These are phyloP conservation scores for Synanceia verrucosa DNA, from an alignment of 2,797 vertebrate species.

Conservation along the genomic window DNA sequence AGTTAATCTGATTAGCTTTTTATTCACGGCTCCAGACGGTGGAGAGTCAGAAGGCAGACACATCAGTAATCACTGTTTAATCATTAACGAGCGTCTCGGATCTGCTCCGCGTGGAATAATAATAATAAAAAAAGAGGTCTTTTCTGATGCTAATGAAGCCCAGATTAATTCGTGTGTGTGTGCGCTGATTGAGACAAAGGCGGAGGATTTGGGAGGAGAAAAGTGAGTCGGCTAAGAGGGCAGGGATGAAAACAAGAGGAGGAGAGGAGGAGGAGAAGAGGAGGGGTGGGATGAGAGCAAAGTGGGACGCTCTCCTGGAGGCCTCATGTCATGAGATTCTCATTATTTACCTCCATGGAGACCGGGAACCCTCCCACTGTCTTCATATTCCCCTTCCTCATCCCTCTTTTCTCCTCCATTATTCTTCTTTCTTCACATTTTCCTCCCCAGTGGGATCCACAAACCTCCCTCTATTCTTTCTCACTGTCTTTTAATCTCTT, in stretches of 20 bases:
- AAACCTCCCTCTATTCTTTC: not conserved
- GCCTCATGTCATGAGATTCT: constrained; percentile 63
- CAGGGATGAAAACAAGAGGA: constrained; percentile 41
- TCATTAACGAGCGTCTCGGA: constrained; percentile 45
- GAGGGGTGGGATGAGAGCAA: constrained; percentile 33
- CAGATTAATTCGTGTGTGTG: constrained; percentile 46
- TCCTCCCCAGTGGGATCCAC: not conserved
- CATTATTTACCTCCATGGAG: constrained; percentile 63
- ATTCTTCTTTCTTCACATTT: constrained; percentile 1
- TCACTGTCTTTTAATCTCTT: not conserved
- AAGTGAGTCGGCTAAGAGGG: constrained; percentile 38
- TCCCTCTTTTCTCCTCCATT: constrained; percentile 13
- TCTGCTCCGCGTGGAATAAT: constrained; percentile 24
- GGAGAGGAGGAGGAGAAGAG: constrained; percentile 28
- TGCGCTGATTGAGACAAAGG: constrained; percentile 20
- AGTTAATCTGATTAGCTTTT: constrained; percentile 30
- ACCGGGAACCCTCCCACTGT: constrained; percentile 41
- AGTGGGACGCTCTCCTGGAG: constrained; percentile 56
- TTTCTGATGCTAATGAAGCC: constrained; percentile 57
- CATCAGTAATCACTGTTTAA: constrained; percentile 43
- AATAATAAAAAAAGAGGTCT: constrained; percentile 2
- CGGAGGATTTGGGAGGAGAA: constrained; percentile 48
- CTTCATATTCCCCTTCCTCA: constrained; percentile 28
- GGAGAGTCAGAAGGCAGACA: constrained; percentile 36
- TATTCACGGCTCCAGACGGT: constrained; percentile 37